Base-by-base conservation (phyloP, 2,113 vertebrate genomes). In the Tricholaema leucomelas region DNA sequence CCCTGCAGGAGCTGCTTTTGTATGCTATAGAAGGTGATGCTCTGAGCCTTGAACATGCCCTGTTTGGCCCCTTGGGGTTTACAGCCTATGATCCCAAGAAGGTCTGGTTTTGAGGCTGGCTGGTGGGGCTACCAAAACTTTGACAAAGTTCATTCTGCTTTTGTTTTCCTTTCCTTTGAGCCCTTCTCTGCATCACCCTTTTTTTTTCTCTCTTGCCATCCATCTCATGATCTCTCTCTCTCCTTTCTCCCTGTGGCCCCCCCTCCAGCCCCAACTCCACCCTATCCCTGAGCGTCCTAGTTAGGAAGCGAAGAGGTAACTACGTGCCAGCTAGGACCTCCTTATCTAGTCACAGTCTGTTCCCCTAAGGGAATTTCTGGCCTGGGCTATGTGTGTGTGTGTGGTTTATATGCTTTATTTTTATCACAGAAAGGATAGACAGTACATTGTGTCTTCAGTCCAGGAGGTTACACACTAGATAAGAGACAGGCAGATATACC, bases 291-390 rank as follows among this genome's bases (percentile, higher is more conserved):
- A 77, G 65, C 75, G 91, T 88, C 87, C 90, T 70, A 92, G 87
- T 95, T 84, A 91, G 85, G 83, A 85, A 94, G 78, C 2, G 3
- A 92, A 95, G 90, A 95, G 87, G 91, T 96, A 95, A 81, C 80
- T 97, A 95, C 63, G 91, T 96, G 96, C 94, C 95, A 95, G 89
- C 85, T 70, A 79, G 77, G 91, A 92, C 93, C 90, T 91, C 96
- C 92, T 97, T 97, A 96, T 97, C 96, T 97, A 87, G 95, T 96
- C 92, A 97, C 96, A 96, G 85, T 44, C 9, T 96, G 96, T 97
- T 97, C 96, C 86, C 89, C 94, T 81, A 82, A 79, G 95, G 78
- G 89, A 96, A 95, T 92, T 96, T 96, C 93, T 96, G 96, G 96
- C 95, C 94, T 93, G 75, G 60, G 85, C 70, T 87, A 20, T 94